Evolutionary conservation across 30 jellyfish, hydroid and myxozoan species (phyloP).

Genomic region (Nemopilema nomurai): DNA sequence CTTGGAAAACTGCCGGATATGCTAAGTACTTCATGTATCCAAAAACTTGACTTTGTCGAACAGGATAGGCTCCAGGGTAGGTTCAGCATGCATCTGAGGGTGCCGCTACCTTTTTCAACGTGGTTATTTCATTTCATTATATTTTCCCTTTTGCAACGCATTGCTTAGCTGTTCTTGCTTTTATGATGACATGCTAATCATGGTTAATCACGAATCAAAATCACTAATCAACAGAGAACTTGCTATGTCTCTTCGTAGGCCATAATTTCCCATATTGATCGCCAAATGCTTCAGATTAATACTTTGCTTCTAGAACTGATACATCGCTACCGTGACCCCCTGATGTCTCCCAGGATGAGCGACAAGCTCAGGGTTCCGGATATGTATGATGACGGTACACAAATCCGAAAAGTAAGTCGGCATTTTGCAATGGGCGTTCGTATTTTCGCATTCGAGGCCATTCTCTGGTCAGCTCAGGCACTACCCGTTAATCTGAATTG

Average conservation of each 20-base stretch:
- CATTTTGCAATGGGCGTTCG: too few relatives aligned
- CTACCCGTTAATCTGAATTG: too few relatives aligned
- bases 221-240: too few relatives aligned
- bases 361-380: constrained; percentile 73
- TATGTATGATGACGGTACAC: constrained; percentile 46
- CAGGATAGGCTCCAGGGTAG: constrained; percentile 67
- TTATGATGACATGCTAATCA: too few relatives aligned
- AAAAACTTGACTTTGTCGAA: constrained; percentile 82
- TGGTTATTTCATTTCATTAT: neutral
- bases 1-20: constrained; percentile 87
- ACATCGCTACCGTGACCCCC: constrained; percentile 78
- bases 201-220: too few relatives aligned
- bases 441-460: too few relatives aligned
- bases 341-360: constrained; percentile 92
- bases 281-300: neutral
- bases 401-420: constrained; percentile 33
- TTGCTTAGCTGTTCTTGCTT: neutral
- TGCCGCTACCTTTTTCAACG: neutral
- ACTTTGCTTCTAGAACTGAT: constrained; percentile 61
- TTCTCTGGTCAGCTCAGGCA: too few relatives aligned
- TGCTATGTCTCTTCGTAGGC: too few relatives aligned
- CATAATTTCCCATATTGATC: too few relatives aligned
- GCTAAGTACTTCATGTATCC: constrained; percentile 91
- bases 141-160: neutral
- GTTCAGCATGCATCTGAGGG: too few relatives aligned